A percentile compares a stretch with the other conserved stretches of the same genome.
These are phyloP conservation scores for Melanaphis sacchari DNA, from an alignment of 1,140 invertebrate species.

Conservation along the genomic window DNA sequence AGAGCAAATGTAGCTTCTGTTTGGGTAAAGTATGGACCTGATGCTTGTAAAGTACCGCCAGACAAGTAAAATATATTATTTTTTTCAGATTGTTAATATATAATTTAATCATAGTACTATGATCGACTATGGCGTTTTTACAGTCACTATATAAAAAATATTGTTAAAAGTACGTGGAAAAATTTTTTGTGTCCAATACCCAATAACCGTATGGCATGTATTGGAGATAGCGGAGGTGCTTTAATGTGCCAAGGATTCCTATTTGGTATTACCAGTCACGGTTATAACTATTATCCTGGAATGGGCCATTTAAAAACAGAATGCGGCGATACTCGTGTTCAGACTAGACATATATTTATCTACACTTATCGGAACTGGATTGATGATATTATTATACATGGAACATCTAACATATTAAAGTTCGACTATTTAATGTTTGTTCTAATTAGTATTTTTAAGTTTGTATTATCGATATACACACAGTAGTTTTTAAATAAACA, in stretches of 20 bases:
- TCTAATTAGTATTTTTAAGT: neutral
- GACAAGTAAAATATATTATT: conserved; percentile 30
- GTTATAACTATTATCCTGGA: conserved; percentile 35
- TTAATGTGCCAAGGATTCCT: conserved; percentile 12
- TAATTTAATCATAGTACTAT: neutral
- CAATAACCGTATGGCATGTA: neutral
- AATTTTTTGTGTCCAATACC: conserved; percentile 23
- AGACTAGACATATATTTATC: conserved; percentile 36
- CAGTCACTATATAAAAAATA: neutral
- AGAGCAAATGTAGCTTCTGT: neutral
- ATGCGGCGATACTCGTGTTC: conserved; percentile 33
- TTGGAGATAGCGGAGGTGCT: conserved; percentile 42
- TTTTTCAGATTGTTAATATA: neutral
- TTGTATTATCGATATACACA: neutral
- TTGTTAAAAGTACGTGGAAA: neutral
- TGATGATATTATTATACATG: neutral
- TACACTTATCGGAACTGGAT: conserved; percentile 10
- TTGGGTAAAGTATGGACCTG: conserved; percentile 17
- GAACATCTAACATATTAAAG: neutral
- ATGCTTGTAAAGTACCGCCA: conserved; percentile 29
- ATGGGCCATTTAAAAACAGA: neutral
- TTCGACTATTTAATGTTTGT: neutral
- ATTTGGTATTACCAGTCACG: conserved; percentile 37
- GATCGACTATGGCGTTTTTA: neutral
- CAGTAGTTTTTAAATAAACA: neutral